Base-by-base conservation (phyloP, 2,113 vertebrate species). In the Etheostoma spectabile region DNA sequence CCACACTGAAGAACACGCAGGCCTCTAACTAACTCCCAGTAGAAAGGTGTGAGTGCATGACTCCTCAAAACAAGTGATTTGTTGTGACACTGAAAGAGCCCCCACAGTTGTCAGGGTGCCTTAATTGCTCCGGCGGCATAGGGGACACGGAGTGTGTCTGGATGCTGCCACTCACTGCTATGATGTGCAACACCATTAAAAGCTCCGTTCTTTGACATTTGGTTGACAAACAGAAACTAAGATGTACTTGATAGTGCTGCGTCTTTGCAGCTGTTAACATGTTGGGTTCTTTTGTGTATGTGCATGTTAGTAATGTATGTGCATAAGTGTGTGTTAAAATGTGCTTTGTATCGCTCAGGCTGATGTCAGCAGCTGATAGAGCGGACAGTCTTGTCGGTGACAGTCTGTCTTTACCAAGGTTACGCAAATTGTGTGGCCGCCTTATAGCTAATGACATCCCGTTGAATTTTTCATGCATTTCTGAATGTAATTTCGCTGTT, bases 351-450 rank as follows among this genome's bases (percentile, higher is more conserved):
- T 95, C 93, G 96, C 92, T 94, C 94, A 93, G 95, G 95, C 96
- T 96, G 95, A 96, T 96, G 95, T 96, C 95, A 96, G 96, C 94
- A 95, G 96, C 95, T 96, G 97, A 97, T 96, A 95, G 96, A 95
- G 95, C 94, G 93, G 95, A 96, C 96, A 96, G 96, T 95, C 96
- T 42, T 95, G 51, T 48, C 49, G 96, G 96, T 97, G 97, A 98
- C 96, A 96, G 96, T 95, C 95, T 95, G 95, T 96, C 96, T 96
- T 94, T 95, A 94, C 96, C 96, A 98, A 98, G 97, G 97, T 98
- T 97, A 97, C 96, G 96, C 95, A 96, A 97, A 98, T 96, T 96
- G 96, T 96, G 96, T 93, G 94, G 92, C 94, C 93, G 94, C 94
- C 96, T 96, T 94, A 95, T 92, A 96, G 94, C 95, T 96, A 96